Percentiles rank a stretch among this genome's conserved stretches.
phyloP scores from a whole-genome alignment of 2,797 vertebrate species.

The Sibirionetta formosa region DNA sequence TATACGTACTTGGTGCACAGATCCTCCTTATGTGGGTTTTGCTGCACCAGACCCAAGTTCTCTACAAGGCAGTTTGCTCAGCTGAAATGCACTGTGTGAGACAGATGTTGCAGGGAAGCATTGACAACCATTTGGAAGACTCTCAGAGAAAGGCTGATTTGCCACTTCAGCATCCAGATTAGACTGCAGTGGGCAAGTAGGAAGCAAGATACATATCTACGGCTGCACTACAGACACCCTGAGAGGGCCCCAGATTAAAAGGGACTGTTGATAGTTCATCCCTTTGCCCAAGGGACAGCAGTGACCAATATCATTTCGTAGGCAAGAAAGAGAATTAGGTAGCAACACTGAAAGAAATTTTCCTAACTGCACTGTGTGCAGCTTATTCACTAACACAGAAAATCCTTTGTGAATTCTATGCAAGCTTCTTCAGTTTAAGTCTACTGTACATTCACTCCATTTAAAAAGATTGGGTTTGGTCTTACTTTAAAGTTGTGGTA shows the following conservation, averaged over 20 bases:
- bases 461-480: conserved; percentile 77
- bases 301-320: background rate
- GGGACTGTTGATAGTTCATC: background rate
- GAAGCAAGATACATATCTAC: accelerated
- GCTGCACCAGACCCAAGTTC: background rate
- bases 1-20: background rate
- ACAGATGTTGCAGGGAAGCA: accelerated
- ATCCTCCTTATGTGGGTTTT: background rate
- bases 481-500: conserved; percentile 77
- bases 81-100: background rate
- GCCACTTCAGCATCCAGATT: background rate
- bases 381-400: conserved; percentile 27
- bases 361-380: background rate
- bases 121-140: background rate
- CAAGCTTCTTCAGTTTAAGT: conserved; percentile 67
- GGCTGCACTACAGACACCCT: background rate
- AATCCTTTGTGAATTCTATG: conserved; percentile 69
- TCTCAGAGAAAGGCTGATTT: background rate
- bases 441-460: conserved; percentile 76
- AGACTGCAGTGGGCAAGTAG: accelerated
- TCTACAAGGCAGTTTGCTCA: background rate
- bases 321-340: background rate
- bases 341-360: background rate
- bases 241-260: background rate
- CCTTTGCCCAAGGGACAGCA: background rate